Base-by-base conservation (phyloP, 1,140 invertebrate species). In the Papilio polyxenes region DNA sequence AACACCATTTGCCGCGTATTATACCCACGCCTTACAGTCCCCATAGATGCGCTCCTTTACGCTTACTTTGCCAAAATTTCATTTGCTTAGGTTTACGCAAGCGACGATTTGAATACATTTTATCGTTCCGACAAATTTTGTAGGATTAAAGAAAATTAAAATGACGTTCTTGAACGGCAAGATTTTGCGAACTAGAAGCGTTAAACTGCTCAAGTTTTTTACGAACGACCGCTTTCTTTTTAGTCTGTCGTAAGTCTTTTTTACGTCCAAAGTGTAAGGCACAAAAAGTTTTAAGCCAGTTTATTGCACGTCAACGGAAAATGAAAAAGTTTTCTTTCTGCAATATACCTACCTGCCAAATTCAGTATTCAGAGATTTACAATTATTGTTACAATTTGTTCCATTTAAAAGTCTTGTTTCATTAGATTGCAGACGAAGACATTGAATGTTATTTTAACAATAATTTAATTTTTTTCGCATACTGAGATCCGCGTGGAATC, bases 41-140 rank as follows among this genome's bases (percentile, higher is more conserved):
- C 80, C 85, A 84, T 86, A 84, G 84, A 85, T 82, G 80, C 65
- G 75, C 40, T 81, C 44, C 48, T 48, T 51, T 77, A 77, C 69
- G 75, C 81, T 82, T 81, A 83, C 85, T 84, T 85, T 84, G 51
- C 81, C 72, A 83, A 87, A 77, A 87, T 87, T 89, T 88, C 86
- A 89, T 90, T 89, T 90, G 87, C 85, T 90, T 89, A 89, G 86
- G 88, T 85, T 84, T 23, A 82, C 81, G 84, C 83, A 89, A 90
- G 89, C 86, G 88, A 82, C 76, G 83, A 84, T 89, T 87, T 88
- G 87, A 88, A 89, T 89, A 88, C 85, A 83, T 85, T 85, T 84
- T 82, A 77, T 56, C 83, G 75, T 82, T 62, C n/a, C 11, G 75
- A 77, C 75, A 77, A 77, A 53, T 77, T 77, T 20, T 56, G 49